Base-by-base conservation (phyloP, 1,140 invertebrate genomes). In the Saxidomus purpurata region DNA sequence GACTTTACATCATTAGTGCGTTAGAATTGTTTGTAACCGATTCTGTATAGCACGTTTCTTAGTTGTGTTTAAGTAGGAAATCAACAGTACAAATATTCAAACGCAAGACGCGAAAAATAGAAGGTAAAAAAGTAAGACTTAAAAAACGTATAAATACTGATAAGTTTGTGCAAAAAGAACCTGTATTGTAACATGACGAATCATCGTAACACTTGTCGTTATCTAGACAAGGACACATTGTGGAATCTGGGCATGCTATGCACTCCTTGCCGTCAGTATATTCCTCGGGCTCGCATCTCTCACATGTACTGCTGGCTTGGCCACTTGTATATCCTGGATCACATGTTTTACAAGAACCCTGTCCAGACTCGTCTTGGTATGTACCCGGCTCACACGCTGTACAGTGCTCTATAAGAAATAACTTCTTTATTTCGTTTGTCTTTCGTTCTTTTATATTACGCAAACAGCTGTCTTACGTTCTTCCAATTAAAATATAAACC, bases 341-440 rank as follows among this genome's bases (percentile, higher is more conserved):
- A 77, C 92, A 93, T 9, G 69, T 36, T 22, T 36, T 83, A 59
- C 92, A 93, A 11, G 76, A 84, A 28, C 38, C 49, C 40, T 89
- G 82, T 34, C 90, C 91, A 15, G 43, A 1, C 49, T 55, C 4
- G 63, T 91, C 49, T 47, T 93, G 91, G 69, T 90, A 93, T 38
- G 85, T 85, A 11, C 92, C 92, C 0, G 90, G 28, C 9, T 49
- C 22, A 91, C 92, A 93, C 31, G 88, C 36, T 19, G 13, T 59
- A 81, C 92, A 93, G 34, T 85, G 76, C 40, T 91, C 92, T 93
- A 43, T 3, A 77, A 83, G 77, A 17, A 83, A n/a, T n/a, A n/a
- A 67, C 13, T 47, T 8, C 17, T 9, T 8, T 47, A 47, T 47
- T 47, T 47, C 8, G 43, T 47, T 47, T 47, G 8, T 17, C 17